These are phyloP conservation scores for Chrysocyon brachyurus DNA, from an alignment of 2,797 vertebrate genomes.

Conservation along the genomic window DNA sequence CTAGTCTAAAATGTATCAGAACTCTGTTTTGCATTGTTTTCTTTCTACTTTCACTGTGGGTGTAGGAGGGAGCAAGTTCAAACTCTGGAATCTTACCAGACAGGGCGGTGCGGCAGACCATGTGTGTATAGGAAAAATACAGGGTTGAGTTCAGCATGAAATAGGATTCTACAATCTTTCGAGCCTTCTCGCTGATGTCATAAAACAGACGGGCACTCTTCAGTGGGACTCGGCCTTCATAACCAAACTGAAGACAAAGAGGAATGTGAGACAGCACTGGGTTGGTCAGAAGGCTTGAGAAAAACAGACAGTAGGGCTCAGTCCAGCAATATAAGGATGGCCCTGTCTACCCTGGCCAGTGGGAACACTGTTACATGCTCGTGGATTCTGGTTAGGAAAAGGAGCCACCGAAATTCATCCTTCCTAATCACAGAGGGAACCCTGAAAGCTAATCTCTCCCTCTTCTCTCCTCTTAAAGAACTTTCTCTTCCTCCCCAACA, in stretches of 20 bases:
- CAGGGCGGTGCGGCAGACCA: constrained; percentile 97
- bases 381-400: neutral
- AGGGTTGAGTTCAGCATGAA: constrained; percentile 97
- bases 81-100: constrained; percentile 89
- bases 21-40: neutral
- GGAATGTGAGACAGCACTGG: neutral
- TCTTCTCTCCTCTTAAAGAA: neutral
- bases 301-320: neutral
- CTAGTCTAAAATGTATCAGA: neutral
- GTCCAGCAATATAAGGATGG: neutral
- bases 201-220: constrained; percentile 96
- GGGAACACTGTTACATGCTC: neutral
- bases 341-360: fast-evolving
- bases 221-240: constrained; percentile 95
- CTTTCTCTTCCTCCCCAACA: neutral
- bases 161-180: constrained; percentile 95
- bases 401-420: neutral
- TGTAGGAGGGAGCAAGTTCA: neutral
- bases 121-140: constrained; percentile 98
- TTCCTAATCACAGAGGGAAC: neutral
- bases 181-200: constrained; percentile 95
- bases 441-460: too few relatives aligned
- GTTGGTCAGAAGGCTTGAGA: neutral
- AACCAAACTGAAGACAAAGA: constrained; percentile 91
- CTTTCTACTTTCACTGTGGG: neutral